These are phyloP conservation scores for Fulmarus glacialis DNA, from an alignment of 2,113 vertebrate genomes.

Conservation along the genomic window DNA sequence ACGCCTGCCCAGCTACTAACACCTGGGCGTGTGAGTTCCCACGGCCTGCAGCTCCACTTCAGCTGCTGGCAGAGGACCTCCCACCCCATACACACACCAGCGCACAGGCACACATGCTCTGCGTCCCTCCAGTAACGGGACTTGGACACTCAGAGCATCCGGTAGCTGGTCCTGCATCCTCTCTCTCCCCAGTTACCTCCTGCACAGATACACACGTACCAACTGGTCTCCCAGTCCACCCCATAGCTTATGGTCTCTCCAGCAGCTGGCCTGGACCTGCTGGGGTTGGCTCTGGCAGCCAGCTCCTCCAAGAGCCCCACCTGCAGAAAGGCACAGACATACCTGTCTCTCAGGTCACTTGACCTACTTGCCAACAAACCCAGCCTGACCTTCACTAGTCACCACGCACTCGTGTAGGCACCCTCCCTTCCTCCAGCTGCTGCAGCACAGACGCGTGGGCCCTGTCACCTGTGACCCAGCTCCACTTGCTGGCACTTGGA, in stretches of 20 bases:
- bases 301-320: neutral
- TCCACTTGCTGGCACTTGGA: neutral
- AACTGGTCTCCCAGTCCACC: neutral
- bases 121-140: neutral
- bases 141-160: neutral
- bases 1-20: neutral
- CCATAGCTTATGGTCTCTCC: neutral
- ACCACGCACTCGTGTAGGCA: fast-evolving
- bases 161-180: neutral
- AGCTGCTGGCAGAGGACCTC: neutral
- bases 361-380: neutral
- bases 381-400: neutral
- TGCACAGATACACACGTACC: neutral
- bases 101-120: neutral
- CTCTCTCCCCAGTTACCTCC: neutral
- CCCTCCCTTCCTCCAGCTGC: neutral
- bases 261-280: neutral
- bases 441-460: fast-evolving
- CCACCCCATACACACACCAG: too few species aligned
- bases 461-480: neutral
- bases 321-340: neutral
- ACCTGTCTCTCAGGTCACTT: neutral
- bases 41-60: neutral
- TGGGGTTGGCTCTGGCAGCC: too few species aligned
- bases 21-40: too few species aligned